Evolutionary conservation across 2,888 invertebrate species (phyloP).

Genomic region (Oxycera nigricornis): DNA sequence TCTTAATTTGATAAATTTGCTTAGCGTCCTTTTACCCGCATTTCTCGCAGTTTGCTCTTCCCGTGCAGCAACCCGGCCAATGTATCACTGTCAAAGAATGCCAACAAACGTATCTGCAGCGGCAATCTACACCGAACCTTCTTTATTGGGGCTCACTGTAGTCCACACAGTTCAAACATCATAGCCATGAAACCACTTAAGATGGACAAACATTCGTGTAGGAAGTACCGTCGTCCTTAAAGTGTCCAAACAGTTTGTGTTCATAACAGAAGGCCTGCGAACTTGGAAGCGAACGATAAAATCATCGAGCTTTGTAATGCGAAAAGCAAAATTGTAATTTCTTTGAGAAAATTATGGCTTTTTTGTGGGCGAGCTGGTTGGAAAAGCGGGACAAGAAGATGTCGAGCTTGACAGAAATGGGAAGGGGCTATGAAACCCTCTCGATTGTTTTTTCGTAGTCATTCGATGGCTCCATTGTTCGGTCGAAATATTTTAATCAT

Average conservation of each 20-base stretch:
- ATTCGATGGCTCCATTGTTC: slow-evolving; percentile 11
- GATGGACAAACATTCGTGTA: slow-evolving; percentile 39
- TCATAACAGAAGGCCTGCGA: slow-evolving; percentile 2
- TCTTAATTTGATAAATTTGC: slow-evolving; percentile 25
- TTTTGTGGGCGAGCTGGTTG: slow-evolving; percentile 7
- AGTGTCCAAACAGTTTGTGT: slow-evolving; percentile 33
- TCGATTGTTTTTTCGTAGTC: background rate
- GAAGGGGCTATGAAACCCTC: slow-evolving; percentile 1
- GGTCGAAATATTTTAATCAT: slow-evolving; percentile 41
- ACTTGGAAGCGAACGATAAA: background rate
- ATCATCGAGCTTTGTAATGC: background rate
- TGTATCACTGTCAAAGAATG: slow-evolving; percentile 39
- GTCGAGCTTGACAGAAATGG: background rate
- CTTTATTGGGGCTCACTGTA: slow-evolving; percentile 1
- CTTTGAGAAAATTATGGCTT: slow-evolving; percentile 31
- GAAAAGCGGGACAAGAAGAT: slow-evolving; percentile 13
- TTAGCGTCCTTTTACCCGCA: background rate
- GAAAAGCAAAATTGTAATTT: slow-evolving; percentile 38
- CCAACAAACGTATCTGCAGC: slow-evolving; percentile 36
- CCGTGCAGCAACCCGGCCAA: slow-evolving; percentile 16
- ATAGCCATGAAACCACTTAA: slow-evolving; percentile 34
- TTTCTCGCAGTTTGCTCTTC: background rate
- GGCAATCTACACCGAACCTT: slow-evolving; percentile 21
- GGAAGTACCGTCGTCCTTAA: slow-evolving; percentile 35
- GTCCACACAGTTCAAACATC: slow-evolving; percentile 15